These are phyloP conservation scores for Ips typographus DNA, from an alignment of 1,140 invertebrate genomes.

Conservation along the genomic window DNA sequence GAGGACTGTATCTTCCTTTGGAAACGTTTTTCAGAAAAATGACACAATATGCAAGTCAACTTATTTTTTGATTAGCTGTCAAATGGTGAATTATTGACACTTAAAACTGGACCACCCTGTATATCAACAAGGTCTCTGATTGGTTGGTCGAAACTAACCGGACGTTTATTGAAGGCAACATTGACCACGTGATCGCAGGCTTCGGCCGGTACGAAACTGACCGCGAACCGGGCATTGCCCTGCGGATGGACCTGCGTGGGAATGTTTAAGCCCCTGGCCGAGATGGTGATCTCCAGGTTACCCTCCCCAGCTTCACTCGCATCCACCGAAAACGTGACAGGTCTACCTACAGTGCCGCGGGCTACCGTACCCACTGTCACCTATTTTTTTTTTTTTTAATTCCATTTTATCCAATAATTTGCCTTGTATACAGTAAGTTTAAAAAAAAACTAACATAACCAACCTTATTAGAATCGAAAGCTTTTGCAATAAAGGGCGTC, in stretches of 20 bases:
- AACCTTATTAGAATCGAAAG: conserved; percentile 80
- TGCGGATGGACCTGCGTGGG: conserved; percentile 97
- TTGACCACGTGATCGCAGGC: conserved; percentile 92
- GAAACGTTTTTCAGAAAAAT: no score
- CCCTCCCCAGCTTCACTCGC: conserved; percentile 96
- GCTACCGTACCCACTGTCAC: conserved; percentile 84
- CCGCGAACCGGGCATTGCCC: conserved; percentile 85
- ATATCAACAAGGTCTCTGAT: no score
- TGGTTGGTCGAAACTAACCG: conserved; percentile 48
- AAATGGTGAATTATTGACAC: no score
- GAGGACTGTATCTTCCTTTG: no score
- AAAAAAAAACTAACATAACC: not conserved
- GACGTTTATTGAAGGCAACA: conserved; percentile 91
- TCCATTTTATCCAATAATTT: not conserved
- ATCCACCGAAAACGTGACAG: conserved; percentile 93
- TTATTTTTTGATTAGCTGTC: no score
- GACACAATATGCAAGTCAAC: no score
- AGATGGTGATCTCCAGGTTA: conserved; percentile 96
- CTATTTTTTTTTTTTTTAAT: conserved; percentile 23
- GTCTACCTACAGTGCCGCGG: conserved; percentile 76
- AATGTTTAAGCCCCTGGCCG: conserved; percentile 89
- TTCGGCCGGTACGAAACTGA: conserved; percentile 93
- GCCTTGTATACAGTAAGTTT: not conserved
- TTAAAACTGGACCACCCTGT: no score
- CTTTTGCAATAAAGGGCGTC: conserved; percentile 90